These are phyloP conservation scores for Idris sp. DNA, from an alignment of 1,140 invertebrate species.

Conservation along the genomic window DNA sequence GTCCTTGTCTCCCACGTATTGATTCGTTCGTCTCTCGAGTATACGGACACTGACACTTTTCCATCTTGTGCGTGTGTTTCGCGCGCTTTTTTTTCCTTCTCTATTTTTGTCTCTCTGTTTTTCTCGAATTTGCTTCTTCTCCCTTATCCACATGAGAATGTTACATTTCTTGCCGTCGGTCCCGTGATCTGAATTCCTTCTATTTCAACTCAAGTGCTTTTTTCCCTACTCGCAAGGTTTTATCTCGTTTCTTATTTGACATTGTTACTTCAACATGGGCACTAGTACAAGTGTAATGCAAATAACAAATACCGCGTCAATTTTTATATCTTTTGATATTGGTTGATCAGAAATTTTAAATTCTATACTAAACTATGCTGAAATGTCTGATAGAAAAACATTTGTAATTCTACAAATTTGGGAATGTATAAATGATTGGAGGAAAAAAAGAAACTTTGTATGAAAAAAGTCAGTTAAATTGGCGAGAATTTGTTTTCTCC, in stretches of 20 bases:
- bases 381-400: too few species aligned
- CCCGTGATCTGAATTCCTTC: conserved; percentile 74
- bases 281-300: conserved; percentile 26
- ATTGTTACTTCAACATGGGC: conserved; percentile 70
- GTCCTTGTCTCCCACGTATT: conserved; percentile 67
- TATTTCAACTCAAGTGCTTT: conserved; percentile 63
- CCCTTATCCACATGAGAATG: conserved; percentile 54
- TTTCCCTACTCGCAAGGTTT: conserved; percentile 54
- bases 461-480: too few species aligned
- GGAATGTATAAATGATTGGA: too few species aligned
- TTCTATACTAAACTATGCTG: too few species aligned
- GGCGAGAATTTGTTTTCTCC: background rate
- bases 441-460: too few species aligned
- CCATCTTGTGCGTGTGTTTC: conserved; percentile 46
- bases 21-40: conserved; percentile 74
- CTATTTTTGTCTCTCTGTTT: conserved; percentile 23
- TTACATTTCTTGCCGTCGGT: conserved; percentile 55
- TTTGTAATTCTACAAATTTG: too few species aligned
- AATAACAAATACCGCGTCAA: conserved; percentile 14
- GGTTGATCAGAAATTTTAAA: too few species aligned
- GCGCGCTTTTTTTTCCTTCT: conserved; percentile 25
- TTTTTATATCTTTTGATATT: background rate
- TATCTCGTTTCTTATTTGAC: conserved; percentile 71
- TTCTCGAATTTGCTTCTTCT: conserved; percentile 44
- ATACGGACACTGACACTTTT: conserved; percentile 67